Evolutionary conservation across 2,888 invertebrate genomes (phyloP).

Genomic region (Meghimatium bilineatum): DNA sequence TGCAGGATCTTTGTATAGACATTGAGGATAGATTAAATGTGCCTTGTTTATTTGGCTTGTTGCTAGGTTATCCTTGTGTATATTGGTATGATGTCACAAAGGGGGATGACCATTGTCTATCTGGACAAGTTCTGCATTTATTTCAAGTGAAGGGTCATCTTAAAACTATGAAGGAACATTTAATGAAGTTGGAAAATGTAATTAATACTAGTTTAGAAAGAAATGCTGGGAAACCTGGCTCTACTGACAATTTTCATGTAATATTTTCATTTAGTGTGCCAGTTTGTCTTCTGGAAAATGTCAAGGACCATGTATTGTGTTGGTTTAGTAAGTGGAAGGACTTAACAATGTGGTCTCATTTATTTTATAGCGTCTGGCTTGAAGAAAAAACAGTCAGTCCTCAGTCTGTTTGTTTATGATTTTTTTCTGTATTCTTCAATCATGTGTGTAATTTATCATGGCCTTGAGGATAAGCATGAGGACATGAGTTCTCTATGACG

Average conservation of each 20-base stretch:
- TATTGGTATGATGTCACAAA: conserved; percentile 36
- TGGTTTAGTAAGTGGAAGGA: conserved; percentile 25
- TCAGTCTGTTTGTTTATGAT: conserved; percentile 12
- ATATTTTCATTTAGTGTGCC: conserved; percentile 33
- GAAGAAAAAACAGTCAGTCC: conserved; percentile 7
- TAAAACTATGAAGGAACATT: not conserved
- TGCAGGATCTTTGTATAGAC: not conserved
- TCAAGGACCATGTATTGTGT: not conserved
- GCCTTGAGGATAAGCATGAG: too few relatives aligned
- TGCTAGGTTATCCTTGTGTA: conserved; percentile 42
- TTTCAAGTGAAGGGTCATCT: conserved; percentile 37
- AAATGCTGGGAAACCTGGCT: not conserved
- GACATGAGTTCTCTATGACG: too few relatives aligned
- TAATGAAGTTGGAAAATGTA: not conserved
- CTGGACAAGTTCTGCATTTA: conserved; percentile 5
- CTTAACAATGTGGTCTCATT: not conserved
- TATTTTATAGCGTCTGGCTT: conserved; percentile 20
- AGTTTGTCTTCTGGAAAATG: not conserved
- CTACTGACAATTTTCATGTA: not conserved
- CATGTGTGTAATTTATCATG: too few relatives aligned
- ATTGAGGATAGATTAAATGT: conserved; percentile 28
- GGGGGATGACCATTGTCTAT: conserved; percentile 27
- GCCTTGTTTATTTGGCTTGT: conserved; percentile 41
- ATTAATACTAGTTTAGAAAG: not conserved
- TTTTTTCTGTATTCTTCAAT: not conserved